Conservation (phyloP, 1,140 invertebrate species). For the Callitettix versicolor region DNA sequence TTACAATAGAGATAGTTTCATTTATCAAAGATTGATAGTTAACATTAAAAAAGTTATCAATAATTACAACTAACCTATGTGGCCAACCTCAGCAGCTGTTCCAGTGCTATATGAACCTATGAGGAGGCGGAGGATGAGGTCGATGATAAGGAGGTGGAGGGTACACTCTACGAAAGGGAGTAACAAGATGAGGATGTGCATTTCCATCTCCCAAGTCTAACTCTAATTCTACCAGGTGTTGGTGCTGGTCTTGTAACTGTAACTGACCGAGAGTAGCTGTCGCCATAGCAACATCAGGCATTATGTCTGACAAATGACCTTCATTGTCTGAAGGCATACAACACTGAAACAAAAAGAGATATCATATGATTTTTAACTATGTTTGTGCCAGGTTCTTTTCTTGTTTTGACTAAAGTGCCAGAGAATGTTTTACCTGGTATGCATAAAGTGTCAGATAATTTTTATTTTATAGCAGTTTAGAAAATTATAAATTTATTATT, state of each 20-base stretch:
- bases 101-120: constrained; percentile 24
- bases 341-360: neutral
- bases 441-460: too few species aligned
- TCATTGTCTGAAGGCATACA: constrained; percentile 39
- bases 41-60: too few species aligned
- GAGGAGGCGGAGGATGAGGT: constrained; percentile 23
- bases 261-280: constrained; percentile 57
- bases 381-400: too few species aligned
- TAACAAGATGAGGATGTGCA: neutral
- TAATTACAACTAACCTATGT: too few species aligned
- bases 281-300: constrained; percentile 84
- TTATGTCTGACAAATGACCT: constrained; percentile 64
- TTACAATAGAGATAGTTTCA: too few species aligned
- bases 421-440: too few species aligned
- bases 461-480: too few species aligned
- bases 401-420: too few species aligned
- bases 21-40: too few species aligned
- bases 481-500: too few species aligned
- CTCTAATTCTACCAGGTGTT: constrained; percentile 15
- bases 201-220: constrained; percentile 17
- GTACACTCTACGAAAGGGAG: neutral
- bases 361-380: too few species aligned
- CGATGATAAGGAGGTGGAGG: constrained; percentile 7
- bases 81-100: constrained; percentile 9
- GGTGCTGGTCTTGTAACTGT: neutral